Conservation (phyloP, 1,140 invertebrate species). For the Formica selysi region DNA sequence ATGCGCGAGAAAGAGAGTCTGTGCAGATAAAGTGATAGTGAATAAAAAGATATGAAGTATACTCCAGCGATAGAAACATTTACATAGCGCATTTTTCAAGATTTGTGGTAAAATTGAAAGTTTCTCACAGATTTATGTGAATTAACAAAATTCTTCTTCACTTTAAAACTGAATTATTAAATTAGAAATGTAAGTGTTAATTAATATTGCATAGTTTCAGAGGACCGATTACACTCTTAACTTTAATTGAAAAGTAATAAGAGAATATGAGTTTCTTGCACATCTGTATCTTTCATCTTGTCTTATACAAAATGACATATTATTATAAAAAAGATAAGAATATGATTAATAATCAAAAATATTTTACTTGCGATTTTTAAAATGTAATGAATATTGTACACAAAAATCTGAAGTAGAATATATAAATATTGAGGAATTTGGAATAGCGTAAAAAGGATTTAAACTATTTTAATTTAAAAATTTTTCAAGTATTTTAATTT, state of each 20-base stretch:
- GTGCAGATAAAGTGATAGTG: constrained; percentile 6
- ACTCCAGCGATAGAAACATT: not conserved
- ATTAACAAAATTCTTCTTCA: not conserved
- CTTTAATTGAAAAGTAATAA: not conserved
- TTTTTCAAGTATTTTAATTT: constrained; percentile 6
- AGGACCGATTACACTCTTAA: not conserved
- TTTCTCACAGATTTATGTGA: not conserved
- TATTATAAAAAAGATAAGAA: not conserved
- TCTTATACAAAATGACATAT: not conserved
- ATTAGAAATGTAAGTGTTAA: constrained; percentile 2
- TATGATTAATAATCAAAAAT: not conserved
- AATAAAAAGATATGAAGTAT: not conserved
- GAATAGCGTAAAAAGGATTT: not conserved
- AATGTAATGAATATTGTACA: not conserved
- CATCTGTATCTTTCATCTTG: not conserved
- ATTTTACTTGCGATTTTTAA: not conserved
- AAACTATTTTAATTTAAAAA: constrained; percentile 23
- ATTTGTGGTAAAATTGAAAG: not conserved
- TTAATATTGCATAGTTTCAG: not conserved
- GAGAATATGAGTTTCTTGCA: not conserved
- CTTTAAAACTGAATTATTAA: not conserved
- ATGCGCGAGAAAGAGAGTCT: not conserved
- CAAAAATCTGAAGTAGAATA: not conserved
- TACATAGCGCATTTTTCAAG: not conserved
- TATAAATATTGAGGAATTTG: not conserved